Evolutionary conservation across 1,140 invertebrate genomes (phyloP).

Genomic region (Melanaphis sacchari): DNA sequence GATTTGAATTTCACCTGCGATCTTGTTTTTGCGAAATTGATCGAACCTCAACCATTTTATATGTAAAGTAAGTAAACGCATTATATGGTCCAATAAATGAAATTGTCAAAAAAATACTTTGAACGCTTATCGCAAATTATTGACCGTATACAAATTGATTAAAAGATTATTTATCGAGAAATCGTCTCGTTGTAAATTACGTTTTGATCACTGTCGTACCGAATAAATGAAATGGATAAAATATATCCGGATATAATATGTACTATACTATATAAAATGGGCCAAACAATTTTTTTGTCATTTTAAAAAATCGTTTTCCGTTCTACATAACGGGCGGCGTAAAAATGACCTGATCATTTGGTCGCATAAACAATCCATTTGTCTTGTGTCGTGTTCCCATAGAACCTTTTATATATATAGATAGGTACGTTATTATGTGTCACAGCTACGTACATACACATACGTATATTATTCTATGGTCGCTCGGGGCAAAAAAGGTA

Average conservation of each 20-base stretch:
- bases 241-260: neutral
- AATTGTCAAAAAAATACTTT: neutral
- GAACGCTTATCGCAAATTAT: neutral
- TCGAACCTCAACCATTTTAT: neutral
- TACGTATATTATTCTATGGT: neutral
- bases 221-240: neutral
- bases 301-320: conserved; percentile 35
- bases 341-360: conserved; percentile 34
- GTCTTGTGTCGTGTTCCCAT: neutral
- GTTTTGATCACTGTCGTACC: conserved; percentile 2
- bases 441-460: neutral
- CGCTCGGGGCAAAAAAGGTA: neutral
- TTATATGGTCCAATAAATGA: neutral
- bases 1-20: neutral
- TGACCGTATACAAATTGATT: neutral
- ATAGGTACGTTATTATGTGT: neutral
- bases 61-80: neutral
- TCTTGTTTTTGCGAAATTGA: neutral
- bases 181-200: neutral
- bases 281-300: conserved; percentile 2
- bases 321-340: neutral
- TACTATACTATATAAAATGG: neutral
- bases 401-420: neutral
- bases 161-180: neutral
- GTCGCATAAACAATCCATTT: conserved; percentile 5